Conservation (phyloP, 2,113 vertebrate species). For the Clarias macrocephalus region DNA sequence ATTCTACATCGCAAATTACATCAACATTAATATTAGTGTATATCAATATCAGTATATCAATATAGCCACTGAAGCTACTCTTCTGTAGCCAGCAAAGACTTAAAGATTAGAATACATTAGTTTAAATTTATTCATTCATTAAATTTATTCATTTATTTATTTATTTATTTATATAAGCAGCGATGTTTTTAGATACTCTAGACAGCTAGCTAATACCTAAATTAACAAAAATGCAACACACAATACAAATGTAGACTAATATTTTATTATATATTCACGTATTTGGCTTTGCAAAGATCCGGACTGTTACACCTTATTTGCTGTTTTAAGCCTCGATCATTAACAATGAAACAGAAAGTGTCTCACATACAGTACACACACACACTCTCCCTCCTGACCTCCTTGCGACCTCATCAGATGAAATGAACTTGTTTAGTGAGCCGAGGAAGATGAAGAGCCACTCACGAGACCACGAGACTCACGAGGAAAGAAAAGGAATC, state of each 20-base stretch:
- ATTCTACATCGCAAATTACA: not conserved
- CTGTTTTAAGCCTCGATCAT: not conserved
- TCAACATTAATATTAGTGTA: not conserved
- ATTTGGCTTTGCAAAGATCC: not conserved
- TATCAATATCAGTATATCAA: not conserved
- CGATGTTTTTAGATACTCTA: not conserved
- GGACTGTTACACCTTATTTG: not conserved
- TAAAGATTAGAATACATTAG: not conserved
- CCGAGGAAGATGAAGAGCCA: constrained; percentile 96
- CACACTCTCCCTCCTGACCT: constrained; percentile 79
- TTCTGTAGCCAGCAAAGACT: not conserved
- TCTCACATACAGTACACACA: not conserved
- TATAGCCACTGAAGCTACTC: not conserved
- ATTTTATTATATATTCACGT: not conserved
- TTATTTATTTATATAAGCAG: not conserved
- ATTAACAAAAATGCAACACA: not conserved
- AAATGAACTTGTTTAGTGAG: constrained; percentile 99
- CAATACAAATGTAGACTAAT: not conserved
- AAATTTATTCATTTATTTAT: no score
- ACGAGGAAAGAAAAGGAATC: constrained; percentile 84
- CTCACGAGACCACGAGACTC: constrained; percentile 61
- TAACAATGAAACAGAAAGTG: not conserved
- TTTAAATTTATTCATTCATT: no score
- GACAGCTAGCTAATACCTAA: no score
- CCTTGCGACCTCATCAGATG: constrained; percentile 96